Conservation (phyloP, 2,888 invertebrate genomes). For the Digitonthophagus gazella region DNA sequence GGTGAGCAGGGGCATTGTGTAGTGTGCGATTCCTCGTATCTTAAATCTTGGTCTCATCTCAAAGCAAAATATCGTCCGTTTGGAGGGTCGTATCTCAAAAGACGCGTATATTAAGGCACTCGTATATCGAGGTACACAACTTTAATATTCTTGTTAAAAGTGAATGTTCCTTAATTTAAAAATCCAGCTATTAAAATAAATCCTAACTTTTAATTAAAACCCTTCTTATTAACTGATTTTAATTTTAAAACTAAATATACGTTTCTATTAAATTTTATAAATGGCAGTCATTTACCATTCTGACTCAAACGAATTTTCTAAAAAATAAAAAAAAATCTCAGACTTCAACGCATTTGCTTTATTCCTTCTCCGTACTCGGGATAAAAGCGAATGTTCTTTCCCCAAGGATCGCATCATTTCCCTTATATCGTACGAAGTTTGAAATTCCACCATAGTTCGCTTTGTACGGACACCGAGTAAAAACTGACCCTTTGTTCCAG, state of each 20-base stretch:
- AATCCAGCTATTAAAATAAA: too few species aligned
- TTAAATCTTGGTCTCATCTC: too few species aligned
- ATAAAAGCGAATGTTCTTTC: background rate
- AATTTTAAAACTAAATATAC: background rate
- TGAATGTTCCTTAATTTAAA: too few species aligned
- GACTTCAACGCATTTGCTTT: background rate
- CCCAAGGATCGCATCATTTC: background rate
- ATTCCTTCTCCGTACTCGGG: background rate
- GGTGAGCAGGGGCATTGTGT: too few species aligned
- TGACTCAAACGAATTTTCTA: background rate
- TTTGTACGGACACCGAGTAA: too few species aligned
- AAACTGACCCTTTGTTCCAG: constrained; percentile 41
- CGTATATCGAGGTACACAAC: too few species aligned
- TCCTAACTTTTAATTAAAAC: background rate
- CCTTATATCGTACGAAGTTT: background rate
- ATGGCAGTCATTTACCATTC: background rate
- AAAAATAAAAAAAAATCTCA: background rate
- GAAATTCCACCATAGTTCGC: too few species aligned
- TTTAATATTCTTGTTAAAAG: too few species aligned
- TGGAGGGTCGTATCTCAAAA: too few species aligned
- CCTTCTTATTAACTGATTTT: background rate
- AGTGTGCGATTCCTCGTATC: too few species aligned
- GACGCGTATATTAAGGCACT: too few species aligned
- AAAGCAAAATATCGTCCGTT: too few species aligned
- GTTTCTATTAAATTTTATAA: background rate